Evolutionary conservation across 2,113 vertebrate species (phyloP).

Genomic region (Perca fluviatilis): DNA sequence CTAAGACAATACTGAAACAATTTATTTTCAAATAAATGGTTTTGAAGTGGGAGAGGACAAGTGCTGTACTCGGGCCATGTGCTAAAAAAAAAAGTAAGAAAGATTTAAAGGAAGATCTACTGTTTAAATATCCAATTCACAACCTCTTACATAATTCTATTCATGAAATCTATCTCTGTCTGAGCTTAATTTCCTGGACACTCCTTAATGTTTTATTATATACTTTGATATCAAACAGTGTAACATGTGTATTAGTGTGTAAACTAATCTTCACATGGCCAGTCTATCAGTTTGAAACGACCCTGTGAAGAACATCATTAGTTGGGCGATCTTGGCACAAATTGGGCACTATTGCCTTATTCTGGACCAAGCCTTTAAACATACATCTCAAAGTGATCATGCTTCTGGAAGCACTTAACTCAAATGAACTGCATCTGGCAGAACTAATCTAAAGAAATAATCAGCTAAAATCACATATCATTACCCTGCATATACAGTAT

Average conservation of each 20-base stretch:
- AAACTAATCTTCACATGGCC: neutral
- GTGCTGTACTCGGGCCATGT: neutral
- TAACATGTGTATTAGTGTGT: neutral
- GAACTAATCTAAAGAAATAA: constrained; percentile 50
- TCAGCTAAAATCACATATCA: constrained; percentile 57
- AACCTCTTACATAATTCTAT: neutral
- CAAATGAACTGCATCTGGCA: constrained; percentile 47
- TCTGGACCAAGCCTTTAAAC: constrained; percentile 9
- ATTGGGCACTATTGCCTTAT: neutral
- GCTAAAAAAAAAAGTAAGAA: neutral
- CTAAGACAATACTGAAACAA: constrained; percentile 16
- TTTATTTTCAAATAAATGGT: neutral
- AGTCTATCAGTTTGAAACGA: neutral
- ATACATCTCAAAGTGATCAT: constrained; percentile 16
- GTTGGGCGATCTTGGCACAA: constrained; percentile 10
- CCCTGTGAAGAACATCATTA: constrained; percentile 15
- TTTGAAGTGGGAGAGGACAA: constrained; percentile 4
- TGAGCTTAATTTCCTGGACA: neutral
- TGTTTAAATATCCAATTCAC: neutral
- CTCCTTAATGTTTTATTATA: neutral
- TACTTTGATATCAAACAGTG: neutral
- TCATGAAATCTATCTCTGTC: neutral
- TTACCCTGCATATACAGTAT: constrained; percentile 38
- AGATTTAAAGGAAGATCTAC: neutral
- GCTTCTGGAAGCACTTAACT: constrained; percentile 53